phyloP scores from a whole-genome alignment of 2,797 vertebrate species.

The Allobates femoralis region DNA sequence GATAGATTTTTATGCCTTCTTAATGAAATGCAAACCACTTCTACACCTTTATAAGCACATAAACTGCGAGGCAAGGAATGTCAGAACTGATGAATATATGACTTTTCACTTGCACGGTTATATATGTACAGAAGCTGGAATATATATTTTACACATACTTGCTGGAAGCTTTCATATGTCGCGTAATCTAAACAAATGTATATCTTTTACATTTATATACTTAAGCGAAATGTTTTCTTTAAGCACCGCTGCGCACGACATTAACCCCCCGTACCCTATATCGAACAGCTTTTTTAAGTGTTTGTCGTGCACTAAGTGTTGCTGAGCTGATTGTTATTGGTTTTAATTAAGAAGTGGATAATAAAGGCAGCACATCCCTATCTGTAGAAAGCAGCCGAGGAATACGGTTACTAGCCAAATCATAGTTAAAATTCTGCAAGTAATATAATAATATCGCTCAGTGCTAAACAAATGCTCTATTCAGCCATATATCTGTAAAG shows the following conservation, averaged over 20 bases:
- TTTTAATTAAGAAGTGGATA: conserved; percentile 20
- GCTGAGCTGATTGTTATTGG: not conserved
- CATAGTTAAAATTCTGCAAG: not conserved
- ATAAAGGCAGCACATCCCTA: not conserved
- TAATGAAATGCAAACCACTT: conserved; percentile 14
- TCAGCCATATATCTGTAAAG: not conserved
- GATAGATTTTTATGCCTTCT: conserved; percentile 15
- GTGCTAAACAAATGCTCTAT: not conserved
- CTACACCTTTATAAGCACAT: conserved; percentile 16
- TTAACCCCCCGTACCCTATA: conserved; percentile 16
- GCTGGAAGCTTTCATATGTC: conserved; percentile 2
- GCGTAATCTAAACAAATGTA: conserved; percentile 5
- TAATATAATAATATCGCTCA: not conserved
- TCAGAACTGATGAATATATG: conserved; percentile 7
- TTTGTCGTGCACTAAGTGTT: not conserved
- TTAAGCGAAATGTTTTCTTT: not conserved
- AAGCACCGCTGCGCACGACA: not conserved
- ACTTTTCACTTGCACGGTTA: not conserved
- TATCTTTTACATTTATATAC: not conserved
- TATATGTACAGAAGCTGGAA: not conserved
- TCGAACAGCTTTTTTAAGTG: not conserved
- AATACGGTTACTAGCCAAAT: not conserved
- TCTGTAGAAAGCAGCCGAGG: not conserved
- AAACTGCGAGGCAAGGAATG: conserved; percentile 15
- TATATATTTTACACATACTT: conserved; percentile 5